Evolutionary conservation across 2,888 invertebrate genomes (phyloP).

Genomic region (Nycteola revayana): DNA sequence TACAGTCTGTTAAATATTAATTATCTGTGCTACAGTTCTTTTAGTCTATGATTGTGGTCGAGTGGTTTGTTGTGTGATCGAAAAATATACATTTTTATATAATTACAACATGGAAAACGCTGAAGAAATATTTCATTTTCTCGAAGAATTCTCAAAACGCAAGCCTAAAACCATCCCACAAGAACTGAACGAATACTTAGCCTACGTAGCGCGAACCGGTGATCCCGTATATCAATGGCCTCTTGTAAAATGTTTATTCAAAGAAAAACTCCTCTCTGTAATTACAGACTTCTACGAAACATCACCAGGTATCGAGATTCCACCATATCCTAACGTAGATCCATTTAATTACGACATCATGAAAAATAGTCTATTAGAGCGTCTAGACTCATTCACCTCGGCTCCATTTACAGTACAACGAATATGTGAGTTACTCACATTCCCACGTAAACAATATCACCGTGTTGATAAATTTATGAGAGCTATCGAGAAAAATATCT

Average conservation of each 20-base stretch:
- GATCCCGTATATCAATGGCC: slow-evolving; percentile 97
- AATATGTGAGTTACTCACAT: slow-evolving; percentile 95
- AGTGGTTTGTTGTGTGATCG: slow-evolving; percentile 4
- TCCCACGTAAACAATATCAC: slow-evolving; percentile 96
- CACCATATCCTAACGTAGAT: slow-evolving; percentile 95
- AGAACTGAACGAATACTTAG: slow-evolving; percentile 93
- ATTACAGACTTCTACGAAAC: slow-evolving; percentile 94
- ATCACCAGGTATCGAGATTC: slow-evolving; percentile 88
- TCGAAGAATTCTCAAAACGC: slow-evolving; percentile 92
- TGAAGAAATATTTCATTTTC: slow-evolving; percentile 90
- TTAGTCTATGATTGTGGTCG: slow-evolving; percentile 15
- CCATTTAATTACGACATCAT: slow-evolving; percentile 94
- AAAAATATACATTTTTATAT: background rate
- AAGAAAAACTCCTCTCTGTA: slow-evolving; percentile 92
- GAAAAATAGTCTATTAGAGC: slow-evolving; percentile 91
- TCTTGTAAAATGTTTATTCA: slow-evolving; percentile 92
- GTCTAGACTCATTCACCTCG: slow-evolving; percentile 91
- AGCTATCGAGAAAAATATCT: slow-evolving; percentile 96
- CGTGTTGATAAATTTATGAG: slow-evolving; percentile 98
- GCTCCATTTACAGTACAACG: slow-evolving; percentile 98
- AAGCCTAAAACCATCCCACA: slow-evolving; percentile 90
- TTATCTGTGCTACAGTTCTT: too few species aligned
- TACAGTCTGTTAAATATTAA: too few species aligned
- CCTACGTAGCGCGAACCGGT: slow-evolving; percentile 95
- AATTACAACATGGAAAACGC: slow-evolving; percentile 88